A percentile compares a stretch with the other conserved stretches of the same genome.
Evolutionary conservation across 2,113 vertebrate genomes (phyloP).

Genomic region (Typhlomys cinereus): DNA sequence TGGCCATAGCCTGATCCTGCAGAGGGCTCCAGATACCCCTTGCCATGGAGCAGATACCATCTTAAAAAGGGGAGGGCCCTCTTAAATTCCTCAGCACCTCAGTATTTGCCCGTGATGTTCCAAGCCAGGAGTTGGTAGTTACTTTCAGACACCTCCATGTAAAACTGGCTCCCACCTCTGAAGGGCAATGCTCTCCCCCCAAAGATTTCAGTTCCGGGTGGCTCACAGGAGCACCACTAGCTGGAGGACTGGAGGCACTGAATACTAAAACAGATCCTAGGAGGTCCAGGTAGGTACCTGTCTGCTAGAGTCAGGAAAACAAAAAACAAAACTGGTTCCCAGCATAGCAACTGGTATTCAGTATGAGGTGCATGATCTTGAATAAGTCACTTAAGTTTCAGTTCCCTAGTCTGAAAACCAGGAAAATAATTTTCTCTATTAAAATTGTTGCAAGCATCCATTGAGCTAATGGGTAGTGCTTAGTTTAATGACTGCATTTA

Average conservation of each 20-base stretch:
- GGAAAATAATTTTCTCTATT: neutral
- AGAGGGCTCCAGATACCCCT: neutral
- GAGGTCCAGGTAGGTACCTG: neutral
- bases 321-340: neutral
- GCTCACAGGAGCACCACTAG: neutral
- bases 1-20: neutral
- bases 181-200: neutral
- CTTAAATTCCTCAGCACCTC: neutral
- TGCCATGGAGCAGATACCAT: neutral
- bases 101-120: neutral
- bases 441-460: neutral
- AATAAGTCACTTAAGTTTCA: neutral
- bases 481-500: neutral
- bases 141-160: neutral
- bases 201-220: neutral
- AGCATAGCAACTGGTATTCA: neutral
- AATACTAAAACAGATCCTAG: neutral
- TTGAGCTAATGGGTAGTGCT: conserved; percentile 22
- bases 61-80: neutral
- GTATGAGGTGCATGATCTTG: neutral
- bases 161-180: neutral
- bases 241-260: rapidly evolving
- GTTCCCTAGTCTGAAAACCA: conserved; percentile 33
- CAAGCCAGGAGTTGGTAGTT: neutral
- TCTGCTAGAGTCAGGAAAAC: neutral